These are phyloP conservation scores for Passer domesticus DNA, from an alignment of 2,113 vertebrate genomes.

Conservation along the genomic window DNA sequence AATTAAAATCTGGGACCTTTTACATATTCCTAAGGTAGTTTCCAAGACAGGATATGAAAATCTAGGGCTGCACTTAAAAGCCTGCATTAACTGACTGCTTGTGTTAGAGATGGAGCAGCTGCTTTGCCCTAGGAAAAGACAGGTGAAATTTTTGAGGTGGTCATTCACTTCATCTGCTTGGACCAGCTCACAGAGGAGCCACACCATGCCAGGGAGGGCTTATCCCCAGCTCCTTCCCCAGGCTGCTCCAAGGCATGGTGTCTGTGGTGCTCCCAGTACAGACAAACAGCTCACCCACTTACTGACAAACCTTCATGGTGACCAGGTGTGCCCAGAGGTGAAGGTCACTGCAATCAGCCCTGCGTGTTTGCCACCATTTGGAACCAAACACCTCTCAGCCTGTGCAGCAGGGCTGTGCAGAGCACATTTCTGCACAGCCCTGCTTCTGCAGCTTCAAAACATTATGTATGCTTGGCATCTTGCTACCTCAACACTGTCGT, in stretches of 20 bases:
- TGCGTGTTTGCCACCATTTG: not conserved
- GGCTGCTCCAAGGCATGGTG: not conserved
- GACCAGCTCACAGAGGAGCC: not conserved
- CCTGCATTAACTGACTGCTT: not conserved
- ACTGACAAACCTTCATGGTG: not conserved
- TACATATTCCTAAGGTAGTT: not conserved
- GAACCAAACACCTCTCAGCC: not conserved
- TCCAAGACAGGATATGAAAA: constrained; percentile 19
- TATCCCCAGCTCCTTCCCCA: rapidly evolving
- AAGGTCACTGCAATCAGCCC: not conserved
- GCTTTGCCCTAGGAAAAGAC: not conserved
- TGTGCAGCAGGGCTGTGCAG: not conserved
- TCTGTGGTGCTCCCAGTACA: not conserved
- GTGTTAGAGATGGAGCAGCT: not conserved
- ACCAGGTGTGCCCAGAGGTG: not conserved
- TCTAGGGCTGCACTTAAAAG: not conserved
- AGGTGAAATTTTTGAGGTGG: not conserved
- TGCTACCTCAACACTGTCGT: not conserved
- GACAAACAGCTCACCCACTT: not conserved
- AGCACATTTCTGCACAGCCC: not conserved
- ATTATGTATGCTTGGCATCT: not conserved
- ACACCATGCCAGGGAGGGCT: not conserved
- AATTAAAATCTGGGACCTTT: not conserved
- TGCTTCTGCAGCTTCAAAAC: not conserved
- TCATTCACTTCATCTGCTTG: not conserved